A percentile compares a stretch with the other conserved stretches of the same genome.
Evolutionary conservation across 2,797 vertebrate species (phyloP).

Genomic region (Orientallactaga sibirica): DNA sequence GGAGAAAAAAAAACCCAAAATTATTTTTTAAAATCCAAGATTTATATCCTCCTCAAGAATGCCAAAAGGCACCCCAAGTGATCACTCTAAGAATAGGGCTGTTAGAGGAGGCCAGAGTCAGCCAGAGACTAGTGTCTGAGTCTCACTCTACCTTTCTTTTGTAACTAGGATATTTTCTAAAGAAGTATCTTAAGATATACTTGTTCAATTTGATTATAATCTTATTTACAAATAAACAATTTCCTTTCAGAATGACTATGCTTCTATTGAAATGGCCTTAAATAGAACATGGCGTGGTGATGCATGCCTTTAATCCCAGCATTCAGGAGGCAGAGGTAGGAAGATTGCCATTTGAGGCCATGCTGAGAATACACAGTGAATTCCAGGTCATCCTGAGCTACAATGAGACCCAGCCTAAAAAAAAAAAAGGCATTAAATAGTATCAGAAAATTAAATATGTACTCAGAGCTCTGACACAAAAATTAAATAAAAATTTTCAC

Average conservation of each 20-base stretch:
- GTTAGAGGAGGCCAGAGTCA: not conserved
- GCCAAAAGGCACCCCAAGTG: not conserved
- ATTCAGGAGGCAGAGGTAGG: too few species aligned
- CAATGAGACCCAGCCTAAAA: too few species aligned
- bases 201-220: constrained; percentile 28
- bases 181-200: too few species aligned
- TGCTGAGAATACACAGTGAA: too few species aligned
- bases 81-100: not conserved
- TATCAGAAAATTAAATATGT: constrained; percentile 4
- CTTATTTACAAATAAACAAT: constrained; percentile 62
- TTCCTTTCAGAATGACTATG: not conserved
- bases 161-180: not conserved
- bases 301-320: too few species aligned
- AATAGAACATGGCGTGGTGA: not conserved
- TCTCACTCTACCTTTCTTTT: not conserved
- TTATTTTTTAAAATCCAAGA: not conserved
- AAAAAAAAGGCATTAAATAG: not conserved
- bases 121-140: not conserved
- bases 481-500: constrained; percentile 15
- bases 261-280: constrained; percentile 54
- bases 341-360: too few species aligned
- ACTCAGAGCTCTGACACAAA: constrained; percentile 49
- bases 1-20: not conserved
- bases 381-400: too few species aligned
- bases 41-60: not conserved